Conservation (phyloP, 2,797 vertebrate species). For the Coilia nasus region DNA sequence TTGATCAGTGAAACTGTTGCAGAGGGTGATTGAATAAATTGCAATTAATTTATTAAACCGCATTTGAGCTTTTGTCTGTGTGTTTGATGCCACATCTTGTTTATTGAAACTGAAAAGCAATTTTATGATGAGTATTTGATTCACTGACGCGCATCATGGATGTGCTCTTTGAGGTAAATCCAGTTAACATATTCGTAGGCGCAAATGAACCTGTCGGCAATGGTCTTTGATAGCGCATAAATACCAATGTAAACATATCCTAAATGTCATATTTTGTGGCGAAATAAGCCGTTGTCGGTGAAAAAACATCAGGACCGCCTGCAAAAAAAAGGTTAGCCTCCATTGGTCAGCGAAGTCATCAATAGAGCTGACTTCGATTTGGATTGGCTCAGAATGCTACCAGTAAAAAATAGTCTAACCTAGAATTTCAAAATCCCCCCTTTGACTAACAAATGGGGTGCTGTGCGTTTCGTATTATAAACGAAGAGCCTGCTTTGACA, state of each 20-base stretch:
- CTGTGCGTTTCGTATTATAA: conserved; percentile 17
- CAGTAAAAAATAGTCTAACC: conserved; percentile 26
- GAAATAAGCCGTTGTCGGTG: conserved; percentile 2
- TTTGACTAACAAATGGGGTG: conserved; percentile 24
- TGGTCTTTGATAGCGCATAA: conserved; percentile 5
- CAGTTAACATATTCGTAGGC: neutral
- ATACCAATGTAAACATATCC: conserved; percentile 12
- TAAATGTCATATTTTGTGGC: neutral
- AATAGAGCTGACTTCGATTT: conserved; percentile 29
- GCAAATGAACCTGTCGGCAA: neutral
- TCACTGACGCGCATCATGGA: neutral
- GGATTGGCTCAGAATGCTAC: conserved; percentile 44
- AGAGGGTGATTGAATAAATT: conserved; percentile 70
- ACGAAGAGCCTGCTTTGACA: conserved; percentile 16
- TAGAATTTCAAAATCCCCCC: conserved; percentile 23
- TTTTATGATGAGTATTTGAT: neutral
- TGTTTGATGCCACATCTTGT: neutral
- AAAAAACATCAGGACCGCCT: conserved; percentile 18
- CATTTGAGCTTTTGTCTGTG: conserved; percentile 35
- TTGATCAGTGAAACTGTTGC: conserved; percentile 53
- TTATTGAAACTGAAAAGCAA: neutral
- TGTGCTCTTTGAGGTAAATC: neutral
- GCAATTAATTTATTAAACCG: conserved; percentile 74
- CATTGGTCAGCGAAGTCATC: conserved; percentile 35
- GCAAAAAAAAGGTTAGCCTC: neutral